Base-by-base conservation (phyloP, 2,113 vertebrate genomes). In the Anolis sagrei region DNA sequence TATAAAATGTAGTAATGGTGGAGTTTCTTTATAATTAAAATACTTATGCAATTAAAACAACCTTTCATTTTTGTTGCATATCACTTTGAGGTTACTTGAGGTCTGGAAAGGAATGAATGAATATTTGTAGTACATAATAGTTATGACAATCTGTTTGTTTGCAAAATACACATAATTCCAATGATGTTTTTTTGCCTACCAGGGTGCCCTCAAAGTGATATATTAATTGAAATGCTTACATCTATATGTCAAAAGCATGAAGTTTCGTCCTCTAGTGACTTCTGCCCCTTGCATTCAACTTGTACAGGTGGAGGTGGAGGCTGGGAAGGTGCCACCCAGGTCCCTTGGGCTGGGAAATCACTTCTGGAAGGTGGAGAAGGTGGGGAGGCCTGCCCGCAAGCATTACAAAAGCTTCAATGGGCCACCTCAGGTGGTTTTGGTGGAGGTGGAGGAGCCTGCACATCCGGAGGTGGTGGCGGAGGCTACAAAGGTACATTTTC, bases 401-500 rank as follows among this genome's bases (percentile, higher is more conserved):
- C 98, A 49, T 69, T 97, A 92, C 93, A 95, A 76, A 97, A 95
- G 66, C 96, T 98, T 21, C 92, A 93, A 75, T 98, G 98, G 98
- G 94, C 94, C 1, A 98, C 97, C 3, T 97, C 94, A 0, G 97
- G 98, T 44, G 98, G 98, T 29, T 98, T 98, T 86, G 97, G 97
- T 76, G 97, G 97, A 3, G 97, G 98, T 87, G 97, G 98, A 64
- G 98, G 98, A 16, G 97, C 97, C 54, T 98, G 98, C 93, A 97
- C 97, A 23, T 97, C 97, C 4, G 97, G 97, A 72, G 98, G 98
- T 21, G 97, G 98, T 4, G 97, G 98, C 0, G 98, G 97, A 86
- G 97, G 98, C 90, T 98, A 98, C 94, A 95, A 94, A 96, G 97
- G 98, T 98, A 94, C 91, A 86, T 86, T 64, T 79, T 5, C 62